A percentile compares a stretch with the other conserved stretches of the same genome.
These are phyloP conservation scores for Mimachlamys varia DNA, from an alignment of 2,888 invertebrate species.

Conservation along the genomic window DNA sequence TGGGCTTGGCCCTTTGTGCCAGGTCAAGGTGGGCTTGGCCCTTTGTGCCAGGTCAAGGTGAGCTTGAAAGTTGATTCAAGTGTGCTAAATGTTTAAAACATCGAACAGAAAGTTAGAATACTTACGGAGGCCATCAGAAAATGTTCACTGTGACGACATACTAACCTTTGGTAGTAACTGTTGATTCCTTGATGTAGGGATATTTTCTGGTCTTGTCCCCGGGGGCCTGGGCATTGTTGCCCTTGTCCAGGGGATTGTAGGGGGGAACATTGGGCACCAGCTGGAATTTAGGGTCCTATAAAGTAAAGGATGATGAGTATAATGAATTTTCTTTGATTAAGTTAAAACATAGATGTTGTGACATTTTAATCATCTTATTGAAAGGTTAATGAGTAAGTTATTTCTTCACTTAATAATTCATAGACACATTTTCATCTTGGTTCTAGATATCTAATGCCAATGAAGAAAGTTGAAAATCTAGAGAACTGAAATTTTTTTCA, in stretches of 20 bases:
- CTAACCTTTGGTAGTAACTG: constrained; percentile 70
- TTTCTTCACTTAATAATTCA: no score
- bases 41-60: no score
- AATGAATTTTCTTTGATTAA: neutral
- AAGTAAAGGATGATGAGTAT: constrained; percentile 30
- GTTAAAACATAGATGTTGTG: neutral
- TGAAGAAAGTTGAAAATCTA: no score
- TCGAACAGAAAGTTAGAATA: no score
- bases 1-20: no score
- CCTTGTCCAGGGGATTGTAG: constrained; percentile 73
- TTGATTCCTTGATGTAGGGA: constrained; percentile 70
- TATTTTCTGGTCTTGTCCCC: constrained; percentile 66
- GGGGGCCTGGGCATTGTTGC: constrained; percentile 52
- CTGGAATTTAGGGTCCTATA: constrained; percentile 66
- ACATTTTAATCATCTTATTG: no score
- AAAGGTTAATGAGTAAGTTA: no score
- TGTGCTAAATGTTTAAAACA: no score
- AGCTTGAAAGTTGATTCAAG: no score
- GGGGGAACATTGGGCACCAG: constrained; percentile 67
- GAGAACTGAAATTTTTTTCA: no score
- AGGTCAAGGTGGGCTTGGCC: no score
- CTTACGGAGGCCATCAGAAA: neutral
- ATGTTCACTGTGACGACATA: neutral
- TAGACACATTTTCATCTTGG: neutral
- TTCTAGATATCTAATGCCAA: no score